Conservation (phyloP, 1,140 invertebrate species). For the Daktulosphaira vitifoliae region DNA sequence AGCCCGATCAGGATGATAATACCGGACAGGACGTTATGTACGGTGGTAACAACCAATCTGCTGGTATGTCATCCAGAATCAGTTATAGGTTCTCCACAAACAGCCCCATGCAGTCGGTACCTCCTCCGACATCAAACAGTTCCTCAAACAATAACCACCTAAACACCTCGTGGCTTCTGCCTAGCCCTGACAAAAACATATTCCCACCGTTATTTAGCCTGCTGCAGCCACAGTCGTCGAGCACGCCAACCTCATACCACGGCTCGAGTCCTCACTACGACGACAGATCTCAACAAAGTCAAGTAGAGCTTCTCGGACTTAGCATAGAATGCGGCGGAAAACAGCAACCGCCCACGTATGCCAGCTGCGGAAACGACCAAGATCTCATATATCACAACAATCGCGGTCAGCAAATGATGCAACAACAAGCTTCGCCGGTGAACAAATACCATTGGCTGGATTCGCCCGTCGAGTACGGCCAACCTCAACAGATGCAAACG, state of each 20-base stretch:
- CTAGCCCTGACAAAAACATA: slow-evolving; percentile 53
- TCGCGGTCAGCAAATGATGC: slow-evolving; percentile 27
- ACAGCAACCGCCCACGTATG: slow-evolving; percentile 48
- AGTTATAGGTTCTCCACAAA: slow-evolving; percentile 23
- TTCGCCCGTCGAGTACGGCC: slow-evolving; percentile 47
- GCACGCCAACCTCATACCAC: slow-evolving; percentile 42
- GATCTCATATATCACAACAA: slow-evolving; percentile 44
- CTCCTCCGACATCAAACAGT: slow-evolving; percentile 35
- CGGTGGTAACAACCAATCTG: background rate
- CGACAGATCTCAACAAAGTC: slow-evolving; percentile 46
- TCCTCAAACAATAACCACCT: slow-evolving; percentile 38
- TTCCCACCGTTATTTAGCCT: slow-evolving; percentile 51
- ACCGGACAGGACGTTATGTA: slow-evolving; percentile 61
- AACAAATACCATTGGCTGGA: slow-evolving; percentile 56
- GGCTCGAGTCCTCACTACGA: slow-evolving; percentile 44
- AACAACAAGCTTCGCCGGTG: slow-evolving; percentile 38
- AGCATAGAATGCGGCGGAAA: slow-evolving; percentile 50
- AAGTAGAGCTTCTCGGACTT: slow-evolving; percentile 53
- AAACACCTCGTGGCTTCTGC: slow-evolving; percentile 47
- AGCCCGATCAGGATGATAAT: slow-evolving; percentile 51
- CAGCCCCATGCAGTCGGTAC: slow-evolving; percentile 22
- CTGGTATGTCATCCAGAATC: slow-evolving; percentile 1
- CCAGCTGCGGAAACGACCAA: slow-evolving; percentile 41
- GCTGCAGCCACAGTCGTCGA: slow-evolving; percentile 41
- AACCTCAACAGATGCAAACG: background rate